These are phyloP conservation scores for Enteromius anoplus DNA, from an alignment of 2,797 vertebrate species.

Conservation along the genomic window DNA sequence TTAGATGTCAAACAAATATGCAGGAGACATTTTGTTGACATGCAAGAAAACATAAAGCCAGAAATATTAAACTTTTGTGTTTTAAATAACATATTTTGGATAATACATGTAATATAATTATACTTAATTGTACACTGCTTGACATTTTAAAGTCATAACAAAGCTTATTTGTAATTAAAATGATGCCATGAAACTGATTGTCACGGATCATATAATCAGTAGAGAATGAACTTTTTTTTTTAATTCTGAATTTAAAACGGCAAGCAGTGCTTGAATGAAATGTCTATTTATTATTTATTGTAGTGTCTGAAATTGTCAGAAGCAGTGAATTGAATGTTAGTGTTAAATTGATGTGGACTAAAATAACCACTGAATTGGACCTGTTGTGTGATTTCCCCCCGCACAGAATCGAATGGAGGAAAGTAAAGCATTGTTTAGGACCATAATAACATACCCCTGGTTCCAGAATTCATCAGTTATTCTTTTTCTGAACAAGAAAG, in stretches of 20 bases:
- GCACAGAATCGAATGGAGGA: conserved; percentile 79
- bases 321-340: not conserved
- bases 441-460: conserved; percentile 77
- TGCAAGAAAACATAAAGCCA: not conserved
- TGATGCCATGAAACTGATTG: not conserved
- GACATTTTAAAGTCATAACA: not conserved
- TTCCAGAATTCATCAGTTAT: conserved; percentile 76
- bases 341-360: not conserved
- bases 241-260: not conserved
- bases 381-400: conserved; percentile 7
- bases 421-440: conserved; percentile 79
- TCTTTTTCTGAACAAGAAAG: conserved; percentile 80
- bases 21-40: not conserved
- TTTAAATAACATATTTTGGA: not conserved
- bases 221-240: not conserved
- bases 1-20: not conserved
- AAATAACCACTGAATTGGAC: conserved; percentile 12
- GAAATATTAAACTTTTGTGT: not conserved
- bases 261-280: not conserved
- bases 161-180: not conserved
- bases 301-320: not conserved
- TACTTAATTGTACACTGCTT: not conserved
- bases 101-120: not conserved
- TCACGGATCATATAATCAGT: not conserved
- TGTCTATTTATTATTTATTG: not conserved